Conservation (phyloP, 2,888 invertebrate genomes). For the Caenorhabditis afra region DNA sequence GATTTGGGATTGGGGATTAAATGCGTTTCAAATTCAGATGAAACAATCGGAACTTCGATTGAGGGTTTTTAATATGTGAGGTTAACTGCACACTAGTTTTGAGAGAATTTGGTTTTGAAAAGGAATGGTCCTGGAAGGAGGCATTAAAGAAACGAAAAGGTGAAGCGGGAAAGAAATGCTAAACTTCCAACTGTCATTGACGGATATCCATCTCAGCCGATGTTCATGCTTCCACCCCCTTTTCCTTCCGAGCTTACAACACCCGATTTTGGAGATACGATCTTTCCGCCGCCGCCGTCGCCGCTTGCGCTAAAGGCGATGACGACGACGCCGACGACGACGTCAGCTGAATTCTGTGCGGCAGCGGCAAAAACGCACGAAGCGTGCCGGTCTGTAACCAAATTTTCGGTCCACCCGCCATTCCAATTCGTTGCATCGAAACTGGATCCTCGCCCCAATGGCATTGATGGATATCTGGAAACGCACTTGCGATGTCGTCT, state of each 20-base stretch:
- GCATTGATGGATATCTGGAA: conserved; percentile 38
- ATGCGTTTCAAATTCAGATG: background rate
- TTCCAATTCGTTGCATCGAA: conserved; percentile 23
- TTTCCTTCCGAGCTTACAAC: conserved; percentile 46
- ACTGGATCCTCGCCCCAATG: conserved; percentile 35
- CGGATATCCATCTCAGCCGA: conserved; percentile 38
- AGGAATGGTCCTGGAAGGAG: too few relatives aligned
- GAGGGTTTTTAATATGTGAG: too few relatives aligned
- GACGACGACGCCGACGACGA: conserved; percentile 25
- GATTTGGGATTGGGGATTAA: conserved; percentile 10
- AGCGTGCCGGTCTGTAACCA: conserved; percentile 19
- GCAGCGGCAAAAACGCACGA: conserved; percentile 11
- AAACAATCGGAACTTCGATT: too few relatives aligned
- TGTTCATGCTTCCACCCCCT: conserved; percentile 15
- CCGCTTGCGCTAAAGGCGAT: too few relatives aligned
- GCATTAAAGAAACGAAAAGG: conserved; percentile 1
- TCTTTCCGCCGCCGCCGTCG: conserved; percentile 20
- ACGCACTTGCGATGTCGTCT: conserved; percentile 23
- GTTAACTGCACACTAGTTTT: too few relatives aligned
- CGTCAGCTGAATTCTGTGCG: background rate
- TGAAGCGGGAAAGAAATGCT: conserved; percentile 24
- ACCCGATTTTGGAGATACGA: conserved; percentile 23
- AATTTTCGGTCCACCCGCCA: conserved; percentile 1
- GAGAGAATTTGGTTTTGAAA: too few relatives aligned
- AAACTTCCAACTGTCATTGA: conserved; percentile 19